Conservation (phyloP, 2,888 invertebrate genomes). For the Frankliniella intonsa region DNA sequence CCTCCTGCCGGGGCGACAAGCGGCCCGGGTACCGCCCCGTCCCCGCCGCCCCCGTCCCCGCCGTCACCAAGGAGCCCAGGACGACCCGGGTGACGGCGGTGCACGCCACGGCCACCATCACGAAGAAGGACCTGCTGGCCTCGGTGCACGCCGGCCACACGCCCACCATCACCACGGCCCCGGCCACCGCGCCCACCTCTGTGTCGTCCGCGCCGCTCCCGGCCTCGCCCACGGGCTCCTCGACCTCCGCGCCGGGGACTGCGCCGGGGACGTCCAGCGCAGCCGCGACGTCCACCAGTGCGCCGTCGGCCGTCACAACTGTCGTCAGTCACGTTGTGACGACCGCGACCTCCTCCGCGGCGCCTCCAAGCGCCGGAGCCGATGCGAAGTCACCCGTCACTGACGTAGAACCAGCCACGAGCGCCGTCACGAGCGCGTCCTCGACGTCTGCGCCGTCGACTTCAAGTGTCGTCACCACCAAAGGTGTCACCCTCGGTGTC, state of each 20-base stretch:
- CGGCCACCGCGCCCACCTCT: background rate
- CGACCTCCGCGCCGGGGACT: background rate
- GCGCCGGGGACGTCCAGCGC: background rate
- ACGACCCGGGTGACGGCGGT: too few relatives aligned
- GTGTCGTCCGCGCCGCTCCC: too few relatives aligned
- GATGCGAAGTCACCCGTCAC: too few relatives aligned
- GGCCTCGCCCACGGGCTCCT: background rate
- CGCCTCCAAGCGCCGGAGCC: too few relatives aligned
- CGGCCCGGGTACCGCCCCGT: background rate
- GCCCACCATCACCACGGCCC: background rate
- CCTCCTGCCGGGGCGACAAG: background rate
- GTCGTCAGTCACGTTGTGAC: background rate
- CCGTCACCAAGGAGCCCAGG: background rate
- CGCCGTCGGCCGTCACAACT: too few relatives aligned
- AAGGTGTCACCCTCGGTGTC: too few relatives aligned
- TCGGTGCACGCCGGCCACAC: background rate
- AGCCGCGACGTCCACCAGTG: too few relatives aligned
- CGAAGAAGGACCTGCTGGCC: background rate
- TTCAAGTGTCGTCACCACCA: too few relatives aligned
- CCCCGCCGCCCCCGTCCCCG: background rate
- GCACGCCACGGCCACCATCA: too few relatives aligned
- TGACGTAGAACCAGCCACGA: too few relatives aligned
- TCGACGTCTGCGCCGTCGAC: too few relatives aligned
- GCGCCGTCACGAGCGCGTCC: too few relatives aligned
- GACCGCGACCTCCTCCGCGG: background rate